Evolutionary conservation across 2,888 invertebrate genomes (phyloP).

Genomic region (Limulus polyphemus): DNA sequence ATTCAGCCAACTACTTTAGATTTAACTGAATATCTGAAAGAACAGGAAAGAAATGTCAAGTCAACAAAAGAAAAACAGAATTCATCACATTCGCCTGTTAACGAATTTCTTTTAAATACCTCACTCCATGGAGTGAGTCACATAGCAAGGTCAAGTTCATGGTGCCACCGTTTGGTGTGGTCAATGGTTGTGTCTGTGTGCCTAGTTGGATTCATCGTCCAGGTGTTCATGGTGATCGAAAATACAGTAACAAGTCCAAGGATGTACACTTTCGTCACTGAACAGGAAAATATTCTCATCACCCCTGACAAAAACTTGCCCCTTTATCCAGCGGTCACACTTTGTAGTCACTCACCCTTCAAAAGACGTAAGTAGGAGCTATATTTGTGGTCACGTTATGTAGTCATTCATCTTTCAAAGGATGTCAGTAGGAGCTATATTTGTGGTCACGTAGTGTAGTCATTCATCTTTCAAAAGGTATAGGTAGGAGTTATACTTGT

Average conservation of each 20-base stretch:
- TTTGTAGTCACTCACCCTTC: conserved; percentile 1
- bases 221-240: neutral
- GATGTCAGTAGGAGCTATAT: no score
- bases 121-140: neutral
- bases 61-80: no score
- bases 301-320: neutral
- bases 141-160: neutral
- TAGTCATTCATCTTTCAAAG: no score
- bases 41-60: no score
- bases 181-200: no score
- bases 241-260: neutral
- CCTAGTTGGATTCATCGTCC: neutral
- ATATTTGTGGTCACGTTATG: no score
- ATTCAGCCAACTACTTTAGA: no score
- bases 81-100: neutral
- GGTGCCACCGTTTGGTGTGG: neutral
- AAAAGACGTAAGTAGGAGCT: neutral
- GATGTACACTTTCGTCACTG: neutral
- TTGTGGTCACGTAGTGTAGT: no score
- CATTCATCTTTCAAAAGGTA: no score
- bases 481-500: no score
- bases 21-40: no score
- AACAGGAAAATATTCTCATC: neutral
- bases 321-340: neutral
- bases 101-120: neutral